Conservation (phyloP, 2,113 vertebrate genomes). For the Zapus hudsonius region DNA sequence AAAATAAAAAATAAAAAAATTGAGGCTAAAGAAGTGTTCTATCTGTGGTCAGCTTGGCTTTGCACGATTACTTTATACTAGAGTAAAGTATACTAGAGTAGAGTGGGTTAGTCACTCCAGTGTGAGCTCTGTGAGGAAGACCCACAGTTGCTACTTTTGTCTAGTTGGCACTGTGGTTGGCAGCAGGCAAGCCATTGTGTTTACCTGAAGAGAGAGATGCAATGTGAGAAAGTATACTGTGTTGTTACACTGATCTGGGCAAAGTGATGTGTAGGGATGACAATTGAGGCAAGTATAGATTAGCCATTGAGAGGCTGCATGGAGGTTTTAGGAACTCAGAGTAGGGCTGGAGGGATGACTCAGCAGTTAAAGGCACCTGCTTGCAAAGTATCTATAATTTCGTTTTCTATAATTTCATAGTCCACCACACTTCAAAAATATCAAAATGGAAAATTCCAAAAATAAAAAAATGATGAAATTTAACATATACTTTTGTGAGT, state of each 20-base stretch:
- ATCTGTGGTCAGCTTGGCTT: background rate
- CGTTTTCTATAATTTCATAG: background rate
- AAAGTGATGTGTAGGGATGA: background rate
- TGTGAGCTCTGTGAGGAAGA: background rate
- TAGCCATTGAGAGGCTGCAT: background rate
- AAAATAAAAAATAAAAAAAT: background rate
- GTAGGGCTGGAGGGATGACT: no score
- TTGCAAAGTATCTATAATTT: background rate
- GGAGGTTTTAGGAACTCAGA: conserved; percentile 12
- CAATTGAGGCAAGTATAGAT: background rate
- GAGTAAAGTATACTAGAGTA: no score
- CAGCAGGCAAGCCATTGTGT: background rate
- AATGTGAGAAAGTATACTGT: background rate
- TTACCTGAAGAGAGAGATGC: background rate
- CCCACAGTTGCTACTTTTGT: background rate
- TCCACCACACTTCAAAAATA: background rate
- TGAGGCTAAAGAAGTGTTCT: background rate
- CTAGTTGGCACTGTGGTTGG: background rate
- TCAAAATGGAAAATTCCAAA: background rate
- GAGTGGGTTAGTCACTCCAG: background rate
- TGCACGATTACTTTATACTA: background rate
- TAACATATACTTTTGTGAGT: background rate
- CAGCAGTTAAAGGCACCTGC: background rate
- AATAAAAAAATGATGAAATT: background rate
- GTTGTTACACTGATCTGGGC: background rate